Base-by-base conservation (phyloP, 2,113 vertebrate species). In the Murina feae region DNA sequence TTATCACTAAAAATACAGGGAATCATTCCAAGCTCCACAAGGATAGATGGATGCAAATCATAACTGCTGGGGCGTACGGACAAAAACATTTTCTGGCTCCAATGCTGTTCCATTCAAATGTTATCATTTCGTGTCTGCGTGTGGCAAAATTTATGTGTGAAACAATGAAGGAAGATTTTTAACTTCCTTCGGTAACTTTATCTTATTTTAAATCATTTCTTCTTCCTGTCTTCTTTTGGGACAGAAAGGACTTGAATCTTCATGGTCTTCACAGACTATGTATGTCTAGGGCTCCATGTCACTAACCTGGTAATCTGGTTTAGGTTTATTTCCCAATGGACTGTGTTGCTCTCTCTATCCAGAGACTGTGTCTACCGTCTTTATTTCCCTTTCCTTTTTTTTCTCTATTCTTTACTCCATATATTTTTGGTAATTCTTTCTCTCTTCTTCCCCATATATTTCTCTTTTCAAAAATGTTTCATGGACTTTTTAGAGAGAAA, bases 1-100 rank as follows among this genome's bases (percentile, higher is more conserved):
- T 55, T 66, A 85, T 86, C 39, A 81, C 87, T 90, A 81, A 81
- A 95, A 91, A 89, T 60, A 17, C 90, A 86, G 35, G 65, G 71
- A 91, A 37, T 47, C 13, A 47, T 79, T 96, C 79, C 84, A 93
- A 96, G 72, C 58, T 42, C 39, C 23, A 86, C 84, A 88, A 66
- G 51, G 51, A 28, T 63, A 44, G 74, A 84, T 74, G 23, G 81
- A 58, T 85, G n/a, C 20, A 80, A 80, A 87, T 75, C n/a, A 20
- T 35, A 76, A 89, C 8, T 69, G 10, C 49, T 74, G 44, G 8
- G 4, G 35, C 71, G 9, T 32, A 49, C n/a, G 71, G 37, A 91
- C 28, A 71, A 90, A 55, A 55, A 51, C 11, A 35, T 82, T 78
- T 86, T 20, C 76, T 80, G 75, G 58, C 68, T 37, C 20, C 20